Evolutionary conservation across 2,797 vertebrate genomes (phyloP), one percentile per base, ranked within the genome.

Genomic region (Danio albolineatus): DNA sequence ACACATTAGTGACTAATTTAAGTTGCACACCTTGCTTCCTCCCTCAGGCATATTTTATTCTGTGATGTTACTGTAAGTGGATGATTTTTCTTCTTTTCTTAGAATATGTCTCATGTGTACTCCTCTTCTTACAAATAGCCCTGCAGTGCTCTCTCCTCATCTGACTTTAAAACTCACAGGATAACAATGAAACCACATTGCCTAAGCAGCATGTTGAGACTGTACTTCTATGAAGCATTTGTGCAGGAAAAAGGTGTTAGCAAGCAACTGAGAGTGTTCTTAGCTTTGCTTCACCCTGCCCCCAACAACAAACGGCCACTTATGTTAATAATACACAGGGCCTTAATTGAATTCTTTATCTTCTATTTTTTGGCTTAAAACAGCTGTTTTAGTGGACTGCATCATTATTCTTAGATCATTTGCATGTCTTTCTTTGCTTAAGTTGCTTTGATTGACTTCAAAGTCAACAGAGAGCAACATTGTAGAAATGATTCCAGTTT

Each of bases 361-460:
- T 28, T 28, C 79, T 56, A 76, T 70, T 28, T 79, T 56, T 76
- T 70, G 60, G 59, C 78, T 80, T 46, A 9, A 28, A 85, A 76
- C 69, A 16, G 46, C 86, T 57, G 71, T 74, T 90, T 90, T 85
- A 90, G 81, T 89, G 57, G 81, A 83, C 84, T 82, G 46, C 28
- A 28, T 28, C 3, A 28, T 28, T 28, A 28, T 28, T 28, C 1
- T 69, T 84, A 83, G 84, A 84, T 10, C 87, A 80, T 90, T 84
- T 91, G 81, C 76, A 83, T 79, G 3, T 53, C 17, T 10, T 53
- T 67, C 81, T 83, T 78, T 79, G 62, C 65, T 79, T 54, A n/a
- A 69, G 57, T 78, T 65, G 14, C 83, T 76, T 79, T 88, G 82
- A 54, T 82, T 57, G 28, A 28, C 28, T 28, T n/a, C n/a, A n/a